Percentiles rank a stretch among this genome's conserved stretches.
phyloP scores from a whole-genome alignment of 2,888 invertebrate species.

The Cyrtodaria siliqua region DNA sequence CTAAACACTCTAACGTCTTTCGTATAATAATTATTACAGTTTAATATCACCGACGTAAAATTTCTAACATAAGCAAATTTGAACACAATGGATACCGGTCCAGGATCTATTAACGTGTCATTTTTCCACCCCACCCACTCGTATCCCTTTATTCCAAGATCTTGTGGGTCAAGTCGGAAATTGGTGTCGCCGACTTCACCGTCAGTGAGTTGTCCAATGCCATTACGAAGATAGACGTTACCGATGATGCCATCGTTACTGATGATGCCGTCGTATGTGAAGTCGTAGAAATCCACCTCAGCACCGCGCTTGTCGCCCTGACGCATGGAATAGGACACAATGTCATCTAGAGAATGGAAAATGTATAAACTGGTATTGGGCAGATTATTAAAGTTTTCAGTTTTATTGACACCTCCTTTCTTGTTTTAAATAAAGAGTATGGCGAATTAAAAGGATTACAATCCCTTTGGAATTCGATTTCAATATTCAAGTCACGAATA shows the following conservation, averaged over 20 bases:
- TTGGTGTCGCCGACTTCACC: conserved; percentile 93
- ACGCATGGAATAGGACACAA: conserved; percentile 95
- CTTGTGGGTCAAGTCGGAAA: conserved; percentile 90
- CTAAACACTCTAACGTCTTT: conserved; percentile 94
- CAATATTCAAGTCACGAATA: too few relatives aligned
- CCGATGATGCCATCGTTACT: too few relatives aligned
- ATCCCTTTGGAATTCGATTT: too few relatives aligned
- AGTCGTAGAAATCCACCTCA: conserved; percentile 93
- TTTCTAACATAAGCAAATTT: conserved; percentile 95
- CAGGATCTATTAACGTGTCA: conserved; percentile 88
- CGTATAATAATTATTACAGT: conserved; percentile 94
- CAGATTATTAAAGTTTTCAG: too few relatives aligned
- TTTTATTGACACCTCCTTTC: too few relatives aligned
- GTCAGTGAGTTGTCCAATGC: conserved; percentile 94
- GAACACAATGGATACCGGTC: conserved; percentile 91
- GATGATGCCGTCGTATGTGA: conserved; percentile 92
- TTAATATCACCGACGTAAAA: conserved; percentile 93
- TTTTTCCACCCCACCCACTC: conserved; percentile 96
- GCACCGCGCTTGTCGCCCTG: conserved; percentile 94
- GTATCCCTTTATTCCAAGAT: conserved; percentile 89
- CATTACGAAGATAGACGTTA: conserved; percentile 89
- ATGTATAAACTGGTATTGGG: too few relatives aligned
- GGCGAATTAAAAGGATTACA: too few relatives aligned
- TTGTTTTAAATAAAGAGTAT: too few relatives aligned
- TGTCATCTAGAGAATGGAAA: conserved; percentile 89